These are phyloP conservation scores for Acanthornis magna DNA, from an alignment of 2,797 vertebrate species.

Conservation along the genomic window DNA sequence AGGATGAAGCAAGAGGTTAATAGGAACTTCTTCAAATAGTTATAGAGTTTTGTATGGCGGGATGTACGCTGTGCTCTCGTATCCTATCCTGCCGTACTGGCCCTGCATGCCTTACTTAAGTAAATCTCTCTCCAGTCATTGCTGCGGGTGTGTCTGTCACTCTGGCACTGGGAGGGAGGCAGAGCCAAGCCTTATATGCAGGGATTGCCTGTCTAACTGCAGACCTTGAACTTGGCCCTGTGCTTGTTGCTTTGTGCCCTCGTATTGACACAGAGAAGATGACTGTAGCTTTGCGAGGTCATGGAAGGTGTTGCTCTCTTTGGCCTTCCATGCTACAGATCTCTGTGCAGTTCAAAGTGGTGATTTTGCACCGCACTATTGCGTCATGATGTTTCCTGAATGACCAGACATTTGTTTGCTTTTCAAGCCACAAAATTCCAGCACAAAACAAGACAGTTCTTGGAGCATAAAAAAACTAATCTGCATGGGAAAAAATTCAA, in stretches of 20 bases:
- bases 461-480: not conserved
- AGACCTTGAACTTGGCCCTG: not conserved
- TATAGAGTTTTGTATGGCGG: slow-evolving; percentile 1
- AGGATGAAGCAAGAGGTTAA: slow-evolving; percentile 59
- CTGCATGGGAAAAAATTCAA: not conserved
- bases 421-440: slow-evolving; percentile 14
- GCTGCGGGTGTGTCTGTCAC: slow-evolving; percentile 32
- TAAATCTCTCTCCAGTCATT: slow-evolving; percentile 40
- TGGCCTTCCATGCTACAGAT: not conserved
- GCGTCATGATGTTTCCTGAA: not conserved
- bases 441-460: not conserved
- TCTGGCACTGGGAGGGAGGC: not conserved
- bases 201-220: slow-evolving; percentile 9
- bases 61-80: not conserved
- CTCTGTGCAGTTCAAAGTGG: not conserved
- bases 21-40: slow-evolving; percentile 58
- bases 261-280: not conserved
- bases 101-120: slow-evolving; percentile 24
- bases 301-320: not conserved
- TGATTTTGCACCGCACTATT: not conserved
- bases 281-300: slow-evolving; percentile 14
- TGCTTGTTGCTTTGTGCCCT: not conserved
- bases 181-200: not conserved
- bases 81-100: slow-evolving; percentile 34
- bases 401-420: not conserved